Evolutionary conservation across 1,140 invertebrate genomes (phyloP).

Genomic region (Nephotettix cincticeps): DNA sequence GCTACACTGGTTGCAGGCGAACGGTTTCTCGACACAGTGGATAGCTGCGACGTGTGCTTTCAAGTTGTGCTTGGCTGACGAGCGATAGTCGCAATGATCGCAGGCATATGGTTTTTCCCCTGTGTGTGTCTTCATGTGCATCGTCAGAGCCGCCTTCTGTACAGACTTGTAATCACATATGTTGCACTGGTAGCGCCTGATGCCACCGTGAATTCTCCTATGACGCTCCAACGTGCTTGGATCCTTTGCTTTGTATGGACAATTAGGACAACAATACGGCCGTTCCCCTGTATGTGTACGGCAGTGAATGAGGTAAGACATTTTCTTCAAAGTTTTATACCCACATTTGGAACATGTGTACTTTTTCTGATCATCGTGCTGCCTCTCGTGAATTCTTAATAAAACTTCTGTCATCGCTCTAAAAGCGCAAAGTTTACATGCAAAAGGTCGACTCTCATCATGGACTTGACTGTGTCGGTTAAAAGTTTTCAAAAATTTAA

Average conservation of each 20-base stretch:
- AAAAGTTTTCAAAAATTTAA: no score
- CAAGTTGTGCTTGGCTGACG: constrained; percentile 84
- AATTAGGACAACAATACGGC: background rate
- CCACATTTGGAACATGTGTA: no score
- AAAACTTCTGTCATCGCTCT: no score
- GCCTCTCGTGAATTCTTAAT: no score
- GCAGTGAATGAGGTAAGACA: background rate
- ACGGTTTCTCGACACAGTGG: constrained; percentile 90
- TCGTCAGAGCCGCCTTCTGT: constrained; percentile 88
- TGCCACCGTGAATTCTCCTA: constrained; percentile 91
- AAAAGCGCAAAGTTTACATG: no score
- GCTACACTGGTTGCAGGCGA: constrained; percentile 85
- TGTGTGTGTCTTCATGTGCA: constrained; percentile 88
- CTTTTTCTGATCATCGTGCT: no score
- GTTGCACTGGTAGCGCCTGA: constrained; percentile 93
- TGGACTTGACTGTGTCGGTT: no score
- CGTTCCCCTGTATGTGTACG: background rate
- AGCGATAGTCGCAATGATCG: constrained; percentile 73
- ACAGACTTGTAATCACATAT: constrained; percentile 93
- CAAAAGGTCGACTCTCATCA: no score
- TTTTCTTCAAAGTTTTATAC: no score
- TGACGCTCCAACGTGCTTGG: constrained; percentile 56
- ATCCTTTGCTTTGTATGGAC: constrained; percentile 57
- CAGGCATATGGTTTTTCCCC: constrained; percentile 79
- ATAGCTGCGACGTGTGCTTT: constrained; percentile 90